phyloP scores from a whole-genome alignment of 1,140 invertebrate species.

The Solenopsis invicta region DNA sequence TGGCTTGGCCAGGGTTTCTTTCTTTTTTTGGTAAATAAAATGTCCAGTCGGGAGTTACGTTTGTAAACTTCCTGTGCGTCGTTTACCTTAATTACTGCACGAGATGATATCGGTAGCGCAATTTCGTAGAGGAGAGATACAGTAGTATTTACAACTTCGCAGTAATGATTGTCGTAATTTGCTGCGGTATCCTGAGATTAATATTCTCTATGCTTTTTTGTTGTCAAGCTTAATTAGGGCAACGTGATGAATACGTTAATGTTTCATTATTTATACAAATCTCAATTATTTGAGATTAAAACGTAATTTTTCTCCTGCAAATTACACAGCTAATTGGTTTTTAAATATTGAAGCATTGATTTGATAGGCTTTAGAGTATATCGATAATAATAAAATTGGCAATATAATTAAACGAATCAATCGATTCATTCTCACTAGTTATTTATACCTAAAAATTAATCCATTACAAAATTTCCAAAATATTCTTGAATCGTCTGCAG shows the following conservation, averaged over 20 bases:
- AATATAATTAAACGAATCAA: background rate
- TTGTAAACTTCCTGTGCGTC: conserved; percentile 12
- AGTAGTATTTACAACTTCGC: background rate
- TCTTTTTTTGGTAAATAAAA: conserved; percentile 39
- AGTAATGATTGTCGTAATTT: conserved; percentile 18
- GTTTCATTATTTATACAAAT: background rate
- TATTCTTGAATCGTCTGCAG: background rate
- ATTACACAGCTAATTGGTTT: background rate
- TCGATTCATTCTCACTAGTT: background rate
- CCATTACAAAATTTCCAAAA: background rate
- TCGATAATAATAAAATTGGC: background rate
- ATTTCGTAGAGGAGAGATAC: conserved; percentile 26
- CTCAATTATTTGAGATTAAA: background rate
- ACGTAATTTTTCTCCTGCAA: background rate
- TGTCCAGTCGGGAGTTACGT: background rate
- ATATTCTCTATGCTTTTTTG: background rate
- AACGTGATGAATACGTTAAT: background rate
- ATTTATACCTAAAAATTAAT: conserved; percentile 6
- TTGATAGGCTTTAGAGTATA: background rate
- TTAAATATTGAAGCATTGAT: background rate
- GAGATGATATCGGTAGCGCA: conserved; percentile 13
- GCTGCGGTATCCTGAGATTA: background rate
- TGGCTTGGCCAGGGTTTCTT: conserved; percentile 26
- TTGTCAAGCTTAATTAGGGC: background rate
- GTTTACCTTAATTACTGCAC: conserved; percentile 45